Percentiles rank a stretch among this genome's conserved stretches.
These are phyloP conservation scores for Steatornis caripensis DNA, from an alignment of 2,113 vertebrate species.

Conservation along the genomic window DNA sequence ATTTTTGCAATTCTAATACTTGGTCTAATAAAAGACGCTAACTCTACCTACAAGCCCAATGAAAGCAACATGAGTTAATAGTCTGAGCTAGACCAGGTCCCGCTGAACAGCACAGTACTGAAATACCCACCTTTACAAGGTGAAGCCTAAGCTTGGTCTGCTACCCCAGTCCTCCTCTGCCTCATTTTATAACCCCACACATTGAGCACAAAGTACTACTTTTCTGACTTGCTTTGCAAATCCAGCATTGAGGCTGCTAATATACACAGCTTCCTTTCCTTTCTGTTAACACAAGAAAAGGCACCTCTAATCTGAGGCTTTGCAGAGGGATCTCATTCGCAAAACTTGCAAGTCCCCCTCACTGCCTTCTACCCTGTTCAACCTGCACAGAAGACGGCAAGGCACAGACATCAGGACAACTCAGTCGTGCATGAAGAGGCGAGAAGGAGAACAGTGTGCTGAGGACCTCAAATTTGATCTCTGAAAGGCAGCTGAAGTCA, in stretches of 20 bases:
- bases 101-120: neutral
- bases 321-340: neutral
- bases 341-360: neutral
- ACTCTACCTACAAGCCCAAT: neutral
- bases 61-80: neutral
- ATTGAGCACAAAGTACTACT: neutral
- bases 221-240: neutral
- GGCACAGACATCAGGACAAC: neutral
- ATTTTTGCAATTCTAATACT: neutral
- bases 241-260: neutral
- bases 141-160: neutral
- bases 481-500: neutral
- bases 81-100: neutral
- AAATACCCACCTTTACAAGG: neutral
- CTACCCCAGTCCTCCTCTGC: neutral
- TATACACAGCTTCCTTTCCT: rapidly evolving
- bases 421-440: rapidly evolving
- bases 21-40: neutral
- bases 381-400: neutral
- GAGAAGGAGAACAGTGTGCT: rapidly evolving
- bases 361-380: neutral
- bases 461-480: neutral
- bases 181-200: neutral
- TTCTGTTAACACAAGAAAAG: neutral
- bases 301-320: neutral